Conservation (phyloP, 2,888 invertebrate species). For the Napeogenes sylphis region DNA sequence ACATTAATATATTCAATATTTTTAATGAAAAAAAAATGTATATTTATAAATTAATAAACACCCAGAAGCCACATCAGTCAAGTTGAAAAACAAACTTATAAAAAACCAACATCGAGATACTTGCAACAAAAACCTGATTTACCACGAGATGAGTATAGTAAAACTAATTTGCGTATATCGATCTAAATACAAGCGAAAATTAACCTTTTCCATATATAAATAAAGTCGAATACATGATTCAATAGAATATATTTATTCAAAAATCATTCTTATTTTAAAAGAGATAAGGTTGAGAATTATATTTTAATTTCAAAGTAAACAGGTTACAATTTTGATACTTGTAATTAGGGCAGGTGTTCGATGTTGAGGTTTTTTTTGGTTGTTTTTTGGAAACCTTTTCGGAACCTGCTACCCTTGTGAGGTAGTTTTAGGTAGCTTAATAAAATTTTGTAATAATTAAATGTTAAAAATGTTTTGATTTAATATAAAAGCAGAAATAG, state of each 20-base stretch:
- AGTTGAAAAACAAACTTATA: constrained; percentile 5
- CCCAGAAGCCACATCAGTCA: constrained; percentile 1
- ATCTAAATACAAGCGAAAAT: constrained; percentile 8
- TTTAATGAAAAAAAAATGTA: not conserved
- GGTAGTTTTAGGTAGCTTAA: not conserved
- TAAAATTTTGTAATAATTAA: not conserved
- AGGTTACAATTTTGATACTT: constrained; percentile 28
- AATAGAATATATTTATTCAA: not conserved
- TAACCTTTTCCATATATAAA: not conserved
- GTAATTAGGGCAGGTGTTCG: constrained; percentile 36
- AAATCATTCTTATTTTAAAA: not conserved
- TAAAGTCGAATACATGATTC: constrained; percentile 10
- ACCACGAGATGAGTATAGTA: constrained; percentile 25
- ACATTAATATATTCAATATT: not conserved
- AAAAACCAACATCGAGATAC: constrained; percentile 21
- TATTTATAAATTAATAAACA: not conserved
- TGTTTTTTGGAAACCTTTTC: constrained; percentile 10
- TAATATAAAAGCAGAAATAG: no score
- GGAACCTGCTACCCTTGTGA: not conserved
- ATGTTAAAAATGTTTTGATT: no score
- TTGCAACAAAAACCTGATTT: constrained; percentile 30
- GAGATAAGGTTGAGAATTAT: constrained; percentile 3
- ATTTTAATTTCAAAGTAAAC: constrained; percentile 8
- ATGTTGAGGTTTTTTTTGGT: constrained; percentile 24
- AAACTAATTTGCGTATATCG: constrained; percentile 8